phyloP scores from a whole-genome alignment of 1,140 invertebrate species.

The Eufriesea mexicana region DNA sequence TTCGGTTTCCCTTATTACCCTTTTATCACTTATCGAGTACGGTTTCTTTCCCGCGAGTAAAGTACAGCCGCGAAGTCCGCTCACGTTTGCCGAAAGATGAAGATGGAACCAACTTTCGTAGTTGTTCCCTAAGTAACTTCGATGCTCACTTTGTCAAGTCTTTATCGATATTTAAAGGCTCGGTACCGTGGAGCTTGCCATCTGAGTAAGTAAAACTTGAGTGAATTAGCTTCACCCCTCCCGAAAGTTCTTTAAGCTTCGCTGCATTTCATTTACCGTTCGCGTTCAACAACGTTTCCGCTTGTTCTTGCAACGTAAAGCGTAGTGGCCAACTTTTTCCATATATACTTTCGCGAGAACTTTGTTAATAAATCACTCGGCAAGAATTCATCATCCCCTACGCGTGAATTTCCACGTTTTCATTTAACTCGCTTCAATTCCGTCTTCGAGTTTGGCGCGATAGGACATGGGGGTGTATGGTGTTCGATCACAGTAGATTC shows the following conservation, averaged over 20 bases:
- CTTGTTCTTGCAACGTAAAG: not conserved
- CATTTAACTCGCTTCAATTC: not conserved
- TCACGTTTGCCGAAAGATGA: conserved; percentile 20
- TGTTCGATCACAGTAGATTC: too few relatives aligned
- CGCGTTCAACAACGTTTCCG: not conserved
- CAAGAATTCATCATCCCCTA: not conserved
- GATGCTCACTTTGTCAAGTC: conserved; percentile 54
- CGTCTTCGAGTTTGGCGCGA: not conserved
- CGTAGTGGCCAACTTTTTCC: conserved; percentile 5
- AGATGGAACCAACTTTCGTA: conserved; percentile 40
- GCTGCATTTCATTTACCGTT: conserved; percentile 46
- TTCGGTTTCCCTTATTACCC: not conserved
- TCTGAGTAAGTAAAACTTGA: conserved; percentile 55
- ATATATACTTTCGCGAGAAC: conserved; percentile 3
- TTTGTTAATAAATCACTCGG: conserved; percentile 8
- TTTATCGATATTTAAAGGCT: conserved; percentile 55
- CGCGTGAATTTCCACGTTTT: conserved; percentile 6
- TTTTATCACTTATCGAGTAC: not conserved
- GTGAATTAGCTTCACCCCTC: conserved; percentile 50
- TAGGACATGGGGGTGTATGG: not conserved
- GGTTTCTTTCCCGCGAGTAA: not conserved
- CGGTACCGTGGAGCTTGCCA: conserved; percentile 20
- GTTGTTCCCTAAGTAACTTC: conserved; percentile 46
- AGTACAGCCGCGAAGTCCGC: conserved; percentile 4
- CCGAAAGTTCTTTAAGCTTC: conserved; percentile 48